Conservation (phyloP, 2,888 invertebrate species). For the Cynaeus angustus region DNA sequence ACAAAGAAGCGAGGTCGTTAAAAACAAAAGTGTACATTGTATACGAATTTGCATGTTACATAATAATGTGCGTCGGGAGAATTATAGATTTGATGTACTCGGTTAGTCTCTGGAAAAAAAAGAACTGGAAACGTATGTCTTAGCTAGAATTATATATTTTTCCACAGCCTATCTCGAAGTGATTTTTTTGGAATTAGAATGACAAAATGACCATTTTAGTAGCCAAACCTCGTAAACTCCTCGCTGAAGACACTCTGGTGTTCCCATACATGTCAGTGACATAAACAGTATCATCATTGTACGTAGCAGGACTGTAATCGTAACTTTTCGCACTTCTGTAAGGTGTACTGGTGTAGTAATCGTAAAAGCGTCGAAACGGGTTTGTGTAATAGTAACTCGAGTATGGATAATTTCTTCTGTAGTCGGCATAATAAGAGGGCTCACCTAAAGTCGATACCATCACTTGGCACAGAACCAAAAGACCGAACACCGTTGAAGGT, state of each 20-base stretch:
- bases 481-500: not conserved
- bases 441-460: slow-evolving; percentile 59
- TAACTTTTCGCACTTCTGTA: slow-evolving; percentile 1
- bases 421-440: slow-evolving; percentile 59
- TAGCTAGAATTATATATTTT: too few relatives aligned
- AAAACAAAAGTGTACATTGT: not conserved
- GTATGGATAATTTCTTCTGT: slow-evolving; percentile 48
- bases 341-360: slow-evolving; percentile 17
- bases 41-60: too few relatives aligned
- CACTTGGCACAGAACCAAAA: slow-evolving; percentile 25
- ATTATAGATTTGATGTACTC: too few relatives aligned
- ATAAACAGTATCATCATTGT: slow-evolving; percentile 62
- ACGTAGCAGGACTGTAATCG: slow-evolving; percentile 14
- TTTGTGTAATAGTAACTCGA: slow-evolving; percentile 58
- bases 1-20: not conserved
- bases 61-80: too few relatives aligned
- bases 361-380: slow-evolving; percentile 34
- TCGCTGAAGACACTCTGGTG: slow-evolving; percentile 60
- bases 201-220: slow-evolving; percentile 23
- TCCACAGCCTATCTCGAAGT: not conserved
- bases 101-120: too few relatives aligned
- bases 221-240: slow-evolving; percentile 55
- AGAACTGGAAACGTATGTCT: too few relatives aligned
- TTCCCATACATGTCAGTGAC: slow-evolving; percentile 68
- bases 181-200: not conserved